phyloP scores from a whole-genome alignment of 2,888 invertebrate species.

The Coecobrya sp. region DNA sequence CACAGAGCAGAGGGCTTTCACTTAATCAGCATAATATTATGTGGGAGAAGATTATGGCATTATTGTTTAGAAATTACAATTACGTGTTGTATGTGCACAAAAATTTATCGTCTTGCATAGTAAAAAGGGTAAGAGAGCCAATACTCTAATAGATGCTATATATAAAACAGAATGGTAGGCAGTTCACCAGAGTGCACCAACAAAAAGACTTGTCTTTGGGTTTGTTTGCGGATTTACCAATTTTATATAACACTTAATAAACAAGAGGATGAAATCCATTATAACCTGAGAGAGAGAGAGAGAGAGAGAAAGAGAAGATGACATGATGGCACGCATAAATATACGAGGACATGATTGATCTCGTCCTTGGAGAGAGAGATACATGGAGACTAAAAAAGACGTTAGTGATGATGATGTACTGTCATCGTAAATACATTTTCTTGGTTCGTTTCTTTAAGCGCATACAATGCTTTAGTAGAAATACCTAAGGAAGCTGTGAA shows the following conservation, averaged over 20 bases:
- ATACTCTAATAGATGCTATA: too few species aligned
- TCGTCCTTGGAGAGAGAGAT: conserved; percentile 33
- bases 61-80: too few species aligned
- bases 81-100: too few species aligned
- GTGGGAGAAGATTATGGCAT: too few species aligned
- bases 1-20: too few species aligned
- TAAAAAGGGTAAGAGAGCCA: too few species aligned
- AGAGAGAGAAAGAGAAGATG: not conserved
- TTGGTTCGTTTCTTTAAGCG: not conserved
- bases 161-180: too few species aligned
- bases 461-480: not conserved
- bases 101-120: too few species aligned
- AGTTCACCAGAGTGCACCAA: not conserved
- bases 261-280: not conserved
- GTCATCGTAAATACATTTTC: not conserved
- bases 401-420: not conserved
- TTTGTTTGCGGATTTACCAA: not conserved
- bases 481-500: too few species aligned
- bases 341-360: conserved; percentile 31
- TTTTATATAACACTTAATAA: not conserved
- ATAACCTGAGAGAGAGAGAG: conserved; percentile 25
- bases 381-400: not conserved
- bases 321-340: conserved; percentile 19
- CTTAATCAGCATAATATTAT: too few species aligned
- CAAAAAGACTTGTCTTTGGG: not conserved